Base-by-base conservation (phyloP, 2,113 vertebrate species). In the Panthera leo region DNA sequence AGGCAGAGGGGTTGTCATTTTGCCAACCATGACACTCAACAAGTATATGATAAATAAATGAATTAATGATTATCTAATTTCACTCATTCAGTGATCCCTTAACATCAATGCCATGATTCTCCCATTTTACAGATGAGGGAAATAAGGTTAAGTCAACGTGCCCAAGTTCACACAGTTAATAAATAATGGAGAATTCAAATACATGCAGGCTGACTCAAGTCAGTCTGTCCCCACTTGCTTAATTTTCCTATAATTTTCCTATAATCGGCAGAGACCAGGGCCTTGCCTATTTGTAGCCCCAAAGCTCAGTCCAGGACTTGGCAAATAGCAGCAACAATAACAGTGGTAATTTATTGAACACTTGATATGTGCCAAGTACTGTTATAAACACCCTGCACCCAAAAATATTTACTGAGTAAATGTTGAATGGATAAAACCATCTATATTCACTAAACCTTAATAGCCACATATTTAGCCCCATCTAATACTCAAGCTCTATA, bases 401-500 rank as follows among this genome's bases (percentile, higher is more conserved):
- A 9, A 12, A 51, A 89, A 93, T 93, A 68, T 61, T 29, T 73
- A 58, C 16, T 34, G 67, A 86, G 85, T 61, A 82, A 96, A 88
- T 53, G 7, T 34, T 67, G 45, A 85, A 55, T 89, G 82, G 39
- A 88, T 80, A 87, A 95, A 92, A 92, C 45, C 21, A 90, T 36
- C 75, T 95, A 55, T 96, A 84, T 68, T 80, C 67, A 76, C 65
- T 36, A 48, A 92, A 93, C 89, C 45, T 93, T 61, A 80, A 31
- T 42, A 90, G 84, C 13, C 61, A n/a, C 71, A 48, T 58, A 82
- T 97, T 90, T 84, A 95, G 34, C 34, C 83, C 93, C 85, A 73
- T 89, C 61, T 87, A 80, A 86, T 80, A 92, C n/a, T 95, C 42
- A 61, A 85, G 51, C 65, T 90, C 90, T 88, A 73, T 58, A 80